Conservation (phyloP, 2,797 vertebrate species). For the Halcyon leucocephala region DNA sequence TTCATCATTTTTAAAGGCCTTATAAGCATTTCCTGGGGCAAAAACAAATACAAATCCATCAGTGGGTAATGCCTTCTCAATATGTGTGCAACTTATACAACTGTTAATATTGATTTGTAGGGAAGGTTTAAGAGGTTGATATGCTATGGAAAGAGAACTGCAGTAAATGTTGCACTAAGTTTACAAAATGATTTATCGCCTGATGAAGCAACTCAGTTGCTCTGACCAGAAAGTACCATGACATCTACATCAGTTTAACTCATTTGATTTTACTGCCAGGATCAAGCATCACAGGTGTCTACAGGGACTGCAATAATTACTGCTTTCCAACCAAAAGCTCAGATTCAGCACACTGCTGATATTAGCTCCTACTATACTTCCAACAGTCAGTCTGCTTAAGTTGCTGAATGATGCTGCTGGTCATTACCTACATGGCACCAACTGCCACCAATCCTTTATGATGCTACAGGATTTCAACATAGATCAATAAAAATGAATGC, state of each 20-base stretch:
- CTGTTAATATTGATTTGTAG: conserved; percentile 74
- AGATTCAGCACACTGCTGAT: neutral
- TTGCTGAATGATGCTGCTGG: neutral
- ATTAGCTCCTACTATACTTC: neutral
- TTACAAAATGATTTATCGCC: conserved; percentile 22
- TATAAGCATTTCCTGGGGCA: conserved; percentile 66
- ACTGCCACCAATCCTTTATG: neutral
- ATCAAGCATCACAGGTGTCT: neutral
- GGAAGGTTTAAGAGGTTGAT: conserved; percentile 59
- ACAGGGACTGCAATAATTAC: neutral
- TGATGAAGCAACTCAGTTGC: neutral
- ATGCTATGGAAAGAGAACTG: conserved; percentile 17
- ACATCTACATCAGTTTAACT: neutral
- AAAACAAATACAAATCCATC: conserved; percentile 73
- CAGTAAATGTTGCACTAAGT: neutral
- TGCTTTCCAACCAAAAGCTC: neutral
- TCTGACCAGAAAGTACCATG: conserved; percentile 7
- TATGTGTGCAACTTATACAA: conserved; percentile 54
- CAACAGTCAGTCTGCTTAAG: neutral
- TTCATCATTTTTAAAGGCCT: conserved; percentile 65
- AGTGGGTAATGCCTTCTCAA: conserved; percentile 64
- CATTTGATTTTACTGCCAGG: neutral
- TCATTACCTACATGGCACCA: neutral
- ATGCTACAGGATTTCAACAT: neutral
- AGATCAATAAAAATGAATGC: neutral